Base-by-base conservation (phyloP, 2,113 vertebrate genomes). In the Hydrochoerus hydrochaeris region DNA sequence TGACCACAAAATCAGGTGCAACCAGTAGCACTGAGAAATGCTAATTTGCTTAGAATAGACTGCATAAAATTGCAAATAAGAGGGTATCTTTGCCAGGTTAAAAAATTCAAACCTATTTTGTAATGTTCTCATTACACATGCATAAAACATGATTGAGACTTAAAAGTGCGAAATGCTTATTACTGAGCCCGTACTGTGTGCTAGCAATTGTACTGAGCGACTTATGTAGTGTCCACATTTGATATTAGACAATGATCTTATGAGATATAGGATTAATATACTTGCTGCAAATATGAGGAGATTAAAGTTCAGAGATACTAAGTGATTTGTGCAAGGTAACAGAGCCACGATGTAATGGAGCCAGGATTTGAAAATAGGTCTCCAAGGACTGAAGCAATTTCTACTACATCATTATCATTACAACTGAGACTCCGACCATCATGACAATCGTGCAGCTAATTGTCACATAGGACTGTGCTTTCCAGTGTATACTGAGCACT, bases 281-380 rank as follows among this genome's bases (percentile, higher is more conserved):
- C 38, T 19, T 80, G 81, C 69, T 88, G 90, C 75, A 91, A 83
- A 88, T 35, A 88, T n/a, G 38, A 77, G 8, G 38, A 71, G 6
- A 46, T 73, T 65, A 46, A 81, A 77, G 28, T 77, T 88, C 77
- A 94, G 78, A 96, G 83, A 88, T 57, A 46, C 17, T 81, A 62
- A 96, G 85, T 24, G 67, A 95, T 81, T 84, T 95, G 41, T 67
- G 32, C n/a, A 84, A 65, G 81, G 28, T 65, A 86, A 38, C 54
- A 90, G 14, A 86, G 71, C 44, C 71, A 88, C 60, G 44, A 85
- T 95, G 22, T 52, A 26, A 30, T 44, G 38, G 32, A 52, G 78
- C 19, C 46, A 49, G 41, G 93, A 85, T 82, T 85, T 69, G 71
- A 95, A 93, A 77, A 58, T 46, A 86, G 58, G 32, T 82, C 63